Conservation (phyloP, 2,113 vertebrate genomes). For the Coptodon bakossiorum region DNA sequence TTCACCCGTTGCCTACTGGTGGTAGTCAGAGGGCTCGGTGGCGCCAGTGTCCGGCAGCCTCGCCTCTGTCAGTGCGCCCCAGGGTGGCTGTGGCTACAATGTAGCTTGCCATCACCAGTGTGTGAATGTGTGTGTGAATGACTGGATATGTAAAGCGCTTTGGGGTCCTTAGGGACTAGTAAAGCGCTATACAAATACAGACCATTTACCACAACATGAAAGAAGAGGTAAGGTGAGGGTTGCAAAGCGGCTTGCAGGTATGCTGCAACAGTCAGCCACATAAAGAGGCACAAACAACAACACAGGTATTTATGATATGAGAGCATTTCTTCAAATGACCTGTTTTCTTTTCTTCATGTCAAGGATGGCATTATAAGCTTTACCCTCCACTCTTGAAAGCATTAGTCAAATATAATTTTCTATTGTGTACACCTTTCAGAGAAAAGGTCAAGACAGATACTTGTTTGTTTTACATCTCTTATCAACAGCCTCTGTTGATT, state of each 20-base stretch:
- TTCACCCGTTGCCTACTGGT: too few species aligned
- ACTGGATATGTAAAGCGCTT: too few species aligned
- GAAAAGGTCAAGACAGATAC: not conserved
- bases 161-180: too few species aligned
- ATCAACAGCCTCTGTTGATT: not conserved
- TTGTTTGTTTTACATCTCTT: not conserved
- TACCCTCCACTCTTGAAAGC: not conserved
- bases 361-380: not conserved
- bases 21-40: too few species aligned
- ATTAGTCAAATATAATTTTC: not conserved
- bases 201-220: not conserved
- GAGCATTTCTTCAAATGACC: not conserved
- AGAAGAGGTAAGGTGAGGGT: not conserved
- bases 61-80: too few species aligned
- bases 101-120: too few species aligned
- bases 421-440: not conserved
- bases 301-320: not conserved
- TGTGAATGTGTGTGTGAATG: too few species aligned
- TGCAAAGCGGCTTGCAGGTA: not conserved
- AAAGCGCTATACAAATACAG: too few species aligned
- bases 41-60: too few species aligned
- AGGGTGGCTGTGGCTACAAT: too few species aligned
- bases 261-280: not conserved
- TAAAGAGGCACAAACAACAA: not conserved
- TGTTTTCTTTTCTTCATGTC: not conserved